These are phyloP conservation scores for Heliconius hortense DNA, from an alignment of 2,888 invertebrate genomes.

Conservation along the genomic window DNA sequence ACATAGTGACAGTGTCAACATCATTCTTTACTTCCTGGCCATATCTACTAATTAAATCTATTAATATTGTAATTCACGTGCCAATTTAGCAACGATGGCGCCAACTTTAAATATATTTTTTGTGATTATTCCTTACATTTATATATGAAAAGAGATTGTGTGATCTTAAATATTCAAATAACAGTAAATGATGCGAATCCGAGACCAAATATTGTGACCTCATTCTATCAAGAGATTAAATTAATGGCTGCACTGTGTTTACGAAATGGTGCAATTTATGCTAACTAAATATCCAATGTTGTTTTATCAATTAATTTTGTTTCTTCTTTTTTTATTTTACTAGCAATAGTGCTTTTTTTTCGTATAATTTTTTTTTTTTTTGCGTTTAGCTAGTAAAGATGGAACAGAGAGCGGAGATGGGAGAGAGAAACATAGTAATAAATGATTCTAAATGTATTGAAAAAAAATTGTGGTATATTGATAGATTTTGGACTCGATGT, in stretches of 20 bases:
- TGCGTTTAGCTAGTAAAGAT: no score
- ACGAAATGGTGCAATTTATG: slow-evolving; percentile 35
- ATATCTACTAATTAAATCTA: background rate
- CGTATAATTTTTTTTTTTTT: no score
- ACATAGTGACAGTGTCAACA: background rate
- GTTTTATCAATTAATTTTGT: background rate
- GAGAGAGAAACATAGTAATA: no score
- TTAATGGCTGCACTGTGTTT: slow-evolving; percentile 31
- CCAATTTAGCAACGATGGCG: background rate
- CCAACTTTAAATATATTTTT: background rate
- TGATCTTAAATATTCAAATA: slow-evolving; percentile 18
- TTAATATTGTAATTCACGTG: background rate
- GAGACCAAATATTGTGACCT: slow-evolving; percentile 33
- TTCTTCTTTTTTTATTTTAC: background rate
- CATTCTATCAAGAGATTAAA: slow-evolving; percentile 37
- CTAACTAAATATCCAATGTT: slow-evolving; percentile 25
- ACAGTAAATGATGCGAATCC: slow-evolving; percentile 26
- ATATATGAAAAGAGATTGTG: slow-evolving; percentile 17
- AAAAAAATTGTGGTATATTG: no score
- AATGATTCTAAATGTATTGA: no score
- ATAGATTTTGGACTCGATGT: no score
- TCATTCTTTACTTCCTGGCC: background rate
- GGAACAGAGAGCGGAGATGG: no score
- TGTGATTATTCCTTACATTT: slow-evolving; percentile 11
- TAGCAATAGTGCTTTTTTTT: no score